Base-by-base conservation (phyloP, 2,888 invertebrate genomes). In the Uloborus plumipes region DNA sequence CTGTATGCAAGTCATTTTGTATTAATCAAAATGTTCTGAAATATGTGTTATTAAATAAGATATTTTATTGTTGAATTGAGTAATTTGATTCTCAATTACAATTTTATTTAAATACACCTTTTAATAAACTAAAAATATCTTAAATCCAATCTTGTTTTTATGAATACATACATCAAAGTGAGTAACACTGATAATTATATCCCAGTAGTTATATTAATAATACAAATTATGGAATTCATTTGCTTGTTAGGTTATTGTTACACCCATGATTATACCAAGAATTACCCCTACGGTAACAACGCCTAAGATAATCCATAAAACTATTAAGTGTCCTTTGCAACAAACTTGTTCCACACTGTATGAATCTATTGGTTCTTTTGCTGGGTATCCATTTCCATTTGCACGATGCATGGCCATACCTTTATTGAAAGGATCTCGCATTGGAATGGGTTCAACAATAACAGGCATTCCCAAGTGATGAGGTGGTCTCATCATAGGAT, bases 291-390 rank as follows among this genome's bases (percentile, higher is more conserved):
- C 85, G 9, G 86, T 86, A 67, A 87, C 87, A 31, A 88, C 86
- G 47, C 86, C 86, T 39, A 87, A 70, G 58, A 88, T 87, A 20
- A 87, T 86, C 87, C 87, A 87, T 11, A 88, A 82, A 11, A 88
- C 87, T 51, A 87, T 85, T 18, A 87, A 84, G 70, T 87, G 87
- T 13, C 88, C 88, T 65, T 85, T 85, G 70, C 87, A 87, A 26
- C 85, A 85, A 47, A 84, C 84, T 84, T 78, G 75, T 49, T 85
- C 84, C 16, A 80, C 84, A 47, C 79, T 74, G 47, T 82, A 82
- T 11, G 82, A 82, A 66, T 81, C 84, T 1, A 74, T 53, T 11
- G 71, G 73, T n/a, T 80, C 75, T 62, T 84, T 84, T 31, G 75
- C 71, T 11, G 71, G 74, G 66, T 74, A 84, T 26, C 51, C 61